phyloP scores from a whole-genome alignment of 2,797 vertebrate species.

The Brachymystax lenok region DNA sequence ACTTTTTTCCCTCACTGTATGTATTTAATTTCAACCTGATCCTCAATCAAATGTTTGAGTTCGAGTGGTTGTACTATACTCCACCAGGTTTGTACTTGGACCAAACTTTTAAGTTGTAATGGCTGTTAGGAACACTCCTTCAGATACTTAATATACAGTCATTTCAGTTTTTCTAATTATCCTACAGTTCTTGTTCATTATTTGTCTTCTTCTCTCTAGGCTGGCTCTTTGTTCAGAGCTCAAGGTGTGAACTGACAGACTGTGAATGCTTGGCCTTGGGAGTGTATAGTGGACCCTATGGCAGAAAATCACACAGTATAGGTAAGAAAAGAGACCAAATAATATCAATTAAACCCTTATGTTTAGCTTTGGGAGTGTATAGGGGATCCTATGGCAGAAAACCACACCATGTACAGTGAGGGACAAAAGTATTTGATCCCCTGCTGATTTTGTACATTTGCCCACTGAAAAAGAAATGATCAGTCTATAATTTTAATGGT shows the following conservation, averaged over 20 bases:
- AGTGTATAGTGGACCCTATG: slow-evolving; percentile 67
- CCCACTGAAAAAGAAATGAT: no score
- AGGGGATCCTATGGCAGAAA: slow-evolving; percentile 72
- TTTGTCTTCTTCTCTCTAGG: slow-evolving; percentile 35
- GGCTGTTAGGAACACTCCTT: neutral
- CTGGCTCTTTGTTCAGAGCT: slow-evolving; percentile 15
- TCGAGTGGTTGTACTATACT: neutral
- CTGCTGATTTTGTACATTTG: no score
- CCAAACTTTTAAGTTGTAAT: neutral
- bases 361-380: slow-evolving; percentile 53
- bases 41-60: slow-evolving; percentile 11
- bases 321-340: slow-evolving; percentile 55
- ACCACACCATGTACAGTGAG: no score
- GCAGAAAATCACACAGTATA: slow-evolving; percentile 68
- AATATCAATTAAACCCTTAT: neutral
- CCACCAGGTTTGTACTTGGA: neutral
- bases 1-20: no score
- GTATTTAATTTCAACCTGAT: slow-evolving; percentile 9
- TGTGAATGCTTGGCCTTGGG: slow-evolving; percentile 61
- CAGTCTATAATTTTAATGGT: no score
- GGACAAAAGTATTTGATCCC: no score
- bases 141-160: neutral
- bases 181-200: neutral
- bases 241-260: slow-evolving; percentile 23
- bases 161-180: neutral